phyloP scores from a whole-genome alignment of 2,888 invertebrate species.

The Acronicta psi region DNA sequence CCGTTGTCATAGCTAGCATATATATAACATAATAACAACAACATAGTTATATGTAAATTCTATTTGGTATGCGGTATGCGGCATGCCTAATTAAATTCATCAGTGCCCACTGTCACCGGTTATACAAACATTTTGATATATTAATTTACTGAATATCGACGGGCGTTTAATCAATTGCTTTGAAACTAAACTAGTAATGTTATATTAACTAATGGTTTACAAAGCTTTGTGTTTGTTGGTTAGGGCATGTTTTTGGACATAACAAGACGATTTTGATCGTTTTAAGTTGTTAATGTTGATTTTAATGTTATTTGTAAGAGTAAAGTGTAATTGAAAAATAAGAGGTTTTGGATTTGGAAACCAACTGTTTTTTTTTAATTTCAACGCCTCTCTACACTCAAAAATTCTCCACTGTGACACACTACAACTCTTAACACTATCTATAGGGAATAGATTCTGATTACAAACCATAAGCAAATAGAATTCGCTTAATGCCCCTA shows the following conservation, averaged over 20 bases:
- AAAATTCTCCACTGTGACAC: too few species aligned
- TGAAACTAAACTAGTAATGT: slow-evolving; percentile 6
- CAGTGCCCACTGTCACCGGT: slow-evolving; percentile 4
- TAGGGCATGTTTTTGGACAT: neutral
- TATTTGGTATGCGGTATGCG: slow-evolving; percentile 12
- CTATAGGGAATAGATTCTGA: too few species aligned
- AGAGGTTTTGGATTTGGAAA: too few species aligned
- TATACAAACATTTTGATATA: slow-evolving; percentile 27
- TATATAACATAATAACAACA: too few species aligned
- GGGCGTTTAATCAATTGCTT: slow-evolving; percentile 16
- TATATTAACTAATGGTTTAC: slow-evolving; percentile 25
- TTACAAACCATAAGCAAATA: too few species aligned
- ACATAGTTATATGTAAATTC: slow-evolving; percentile 3
- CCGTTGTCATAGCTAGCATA: too few species aligned
- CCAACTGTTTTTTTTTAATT: too few species aligned
- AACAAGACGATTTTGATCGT: neutral
- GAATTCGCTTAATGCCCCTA: too few species aligned
- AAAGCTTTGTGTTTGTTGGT: slow-evolving; percentile 1
- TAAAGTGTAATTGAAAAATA: too few species aligned
- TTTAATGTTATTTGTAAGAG: too few species aligned
- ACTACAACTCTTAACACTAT: too few species aligned
- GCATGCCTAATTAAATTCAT: slow-evolving; percentile 14
- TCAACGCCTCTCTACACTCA: too few species aligned
- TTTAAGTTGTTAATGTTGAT: neutral
- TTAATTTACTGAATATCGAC: slow-evolving; percentile 17